These are phyloP conservation scores for Schizothorax lantsangensis DNA, from an alignment of 2,797 vertebrate genomes.

Conservation along the genomic window DNA sequence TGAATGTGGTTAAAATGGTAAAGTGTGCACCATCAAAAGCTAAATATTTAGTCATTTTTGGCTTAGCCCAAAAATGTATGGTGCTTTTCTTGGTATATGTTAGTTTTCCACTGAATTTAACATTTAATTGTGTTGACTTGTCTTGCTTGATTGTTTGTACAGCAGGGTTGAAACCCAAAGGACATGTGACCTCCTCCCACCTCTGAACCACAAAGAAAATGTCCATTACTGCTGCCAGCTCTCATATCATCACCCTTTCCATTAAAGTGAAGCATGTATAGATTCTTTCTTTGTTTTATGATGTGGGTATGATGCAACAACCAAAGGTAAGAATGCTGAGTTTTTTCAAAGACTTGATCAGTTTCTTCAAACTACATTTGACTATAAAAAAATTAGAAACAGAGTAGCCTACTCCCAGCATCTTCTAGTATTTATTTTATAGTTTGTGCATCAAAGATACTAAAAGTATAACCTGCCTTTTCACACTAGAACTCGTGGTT, in stretches of 20 bases:
- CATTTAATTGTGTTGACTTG: neutral
- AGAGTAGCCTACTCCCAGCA: no score
- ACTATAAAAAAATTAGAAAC: no score
- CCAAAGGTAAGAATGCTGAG: no score
- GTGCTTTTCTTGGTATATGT: neutral
- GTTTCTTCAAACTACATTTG: no score
- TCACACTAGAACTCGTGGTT: no score
- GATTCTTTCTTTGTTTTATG: neutral
- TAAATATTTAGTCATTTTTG: no score
- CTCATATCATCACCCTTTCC: neutral
- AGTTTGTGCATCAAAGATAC: no score
- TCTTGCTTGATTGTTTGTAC: neutral
- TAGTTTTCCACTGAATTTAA: neutral
- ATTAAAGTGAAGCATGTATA: neutral
- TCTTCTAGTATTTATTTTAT: no score
- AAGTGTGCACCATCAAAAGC: no score
- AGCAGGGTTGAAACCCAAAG: neutral
- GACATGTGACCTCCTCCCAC: neutral
- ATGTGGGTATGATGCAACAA: neutral
- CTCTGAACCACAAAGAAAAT: neutral
- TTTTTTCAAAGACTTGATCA: no score
- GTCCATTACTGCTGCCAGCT: rapidly evolving
- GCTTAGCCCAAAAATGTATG: no score
- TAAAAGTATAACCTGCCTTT: no score
- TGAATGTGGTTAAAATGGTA: neutral